A percentile compares a stretch with the other conserved stretches of the same genome.
Evolutionary conservation across 2,888 invertebrate species (phyloP).

Genomic region (Pammene aurita): DNA sequence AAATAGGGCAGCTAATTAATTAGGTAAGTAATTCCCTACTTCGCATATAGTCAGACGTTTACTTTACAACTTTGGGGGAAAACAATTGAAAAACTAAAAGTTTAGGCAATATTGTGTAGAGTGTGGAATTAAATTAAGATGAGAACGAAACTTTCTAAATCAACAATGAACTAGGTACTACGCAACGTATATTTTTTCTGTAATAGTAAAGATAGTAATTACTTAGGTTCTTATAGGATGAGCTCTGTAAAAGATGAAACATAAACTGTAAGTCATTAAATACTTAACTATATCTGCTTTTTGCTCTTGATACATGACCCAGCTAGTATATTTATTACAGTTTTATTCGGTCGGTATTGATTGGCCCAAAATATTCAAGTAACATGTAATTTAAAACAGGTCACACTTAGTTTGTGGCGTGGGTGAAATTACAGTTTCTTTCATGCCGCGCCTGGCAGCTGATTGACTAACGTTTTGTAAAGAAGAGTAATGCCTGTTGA

Average conservation of each 20-base stretch:
- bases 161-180: neutral
- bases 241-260: neutral
- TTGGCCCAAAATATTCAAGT: neutral
- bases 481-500: slow-evolving; percentile 57
- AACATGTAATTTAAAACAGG: slow-evolving; percentile 19
- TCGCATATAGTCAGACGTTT: slow-evolving; percentile 1
- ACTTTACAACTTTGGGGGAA: neutral
- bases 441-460: slow-evolving; percentile 48
- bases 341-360: neutral
- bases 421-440: slow-evolving; percentile 42
- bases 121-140: neutral
- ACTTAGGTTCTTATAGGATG: too few relatives aligned
- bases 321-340: neutral
- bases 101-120: neutral
- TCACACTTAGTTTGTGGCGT: slow-evolving; percentile 37
- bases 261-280: neutral
- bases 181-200: too few relatives aligned
- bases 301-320: neutral
- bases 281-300: neutral
- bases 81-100: neutral
- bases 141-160: neutral
- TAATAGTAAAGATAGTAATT: too few relatives aligned
- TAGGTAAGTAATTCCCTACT: slow-evolving; percentile 3
- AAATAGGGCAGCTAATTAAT: slow-evolving; percentile 31
- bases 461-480: slow-evolving; percentile 58